A percentile compares a stretch with the other conserved stretches of the same genome.
Conservation (phyloP, 1,140 invertebrate genomes). For the Daktulosphaira vitifoliae region DNA sequence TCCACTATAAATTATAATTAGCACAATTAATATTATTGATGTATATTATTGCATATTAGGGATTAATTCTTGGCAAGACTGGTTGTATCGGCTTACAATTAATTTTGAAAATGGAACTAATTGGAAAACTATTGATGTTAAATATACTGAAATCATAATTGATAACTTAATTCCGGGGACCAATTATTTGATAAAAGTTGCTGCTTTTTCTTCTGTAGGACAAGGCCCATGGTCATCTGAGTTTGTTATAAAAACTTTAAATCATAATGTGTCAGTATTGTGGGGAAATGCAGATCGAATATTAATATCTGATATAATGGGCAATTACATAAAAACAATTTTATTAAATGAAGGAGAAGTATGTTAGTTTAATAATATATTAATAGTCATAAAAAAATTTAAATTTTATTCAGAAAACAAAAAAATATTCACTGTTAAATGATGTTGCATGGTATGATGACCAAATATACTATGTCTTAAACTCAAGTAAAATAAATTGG, state of each 20-base stretch:
- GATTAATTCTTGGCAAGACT: constrained; percentile 70
- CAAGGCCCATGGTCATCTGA: constrained; percentile 72
- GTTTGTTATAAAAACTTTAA: constrained; percentile 59
- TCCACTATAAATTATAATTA: no score
- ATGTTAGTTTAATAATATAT: not conserved
- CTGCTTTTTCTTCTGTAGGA: constrained; percentile 65
- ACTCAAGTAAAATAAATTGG: constrained; percentile 59
- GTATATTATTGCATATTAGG: constrained; percentile 40
- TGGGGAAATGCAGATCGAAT: constrained; percentile 64
- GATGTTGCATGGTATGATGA: constrained; percentile 63
- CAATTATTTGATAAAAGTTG: constrained; percentile 65
- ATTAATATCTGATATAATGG: constrained; percentile 62
- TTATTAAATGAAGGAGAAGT: constrained; percentile 1
- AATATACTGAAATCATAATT: constrained; percentile 54
- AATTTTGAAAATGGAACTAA: constrained; percentile 50
- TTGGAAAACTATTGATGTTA: constrained; percentile 49
- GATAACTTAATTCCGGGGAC: constrained; percentile 60
- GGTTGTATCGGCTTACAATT: constrained; percentile 73
- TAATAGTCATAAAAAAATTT: not conserved
- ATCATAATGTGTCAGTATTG: constrained; percentile 47
- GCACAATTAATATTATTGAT: no score
- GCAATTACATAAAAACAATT: constrained; percentile 48
- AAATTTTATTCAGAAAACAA: constrained; percentile 33
- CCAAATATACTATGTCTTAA: constrained; percentile 62
- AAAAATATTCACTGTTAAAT: constrained; percentile 49